phyloP scores from a whole-genome alignment of 2,797 vertebrate species.

The Poeciliopsis gracilis region DNA sequence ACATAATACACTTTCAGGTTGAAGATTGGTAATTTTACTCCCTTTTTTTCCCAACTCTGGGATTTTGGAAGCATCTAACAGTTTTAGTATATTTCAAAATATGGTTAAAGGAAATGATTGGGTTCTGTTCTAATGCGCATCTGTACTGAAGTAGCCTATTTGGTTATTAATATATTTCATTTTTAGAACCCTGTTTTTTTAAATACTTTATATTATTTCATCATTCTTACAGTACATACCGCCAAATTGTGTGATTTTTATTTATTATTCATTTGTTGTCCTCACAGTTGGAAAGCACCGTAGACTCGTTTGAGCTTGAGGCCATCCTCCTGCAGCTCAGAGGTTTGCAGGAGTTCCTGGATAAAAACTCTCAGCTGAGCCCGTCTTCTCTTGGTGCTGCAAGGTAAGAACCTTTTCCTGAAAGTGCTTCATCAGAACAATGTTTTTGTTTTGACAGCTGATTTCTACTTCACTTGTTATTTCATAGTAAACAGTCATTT shows the following conservation, averaged over 20 bases:
- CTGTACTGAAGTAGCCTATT: background rate
- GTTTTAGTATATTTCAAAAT: background rate
- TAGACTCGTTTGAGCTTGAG: conserved; percentile 84
- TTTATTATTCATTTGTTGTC: background rate
- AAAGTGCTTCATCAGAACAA: background rate
- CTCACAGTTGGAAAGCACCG: conserved; percentile 90
- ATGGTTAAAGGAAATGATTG: background rate
- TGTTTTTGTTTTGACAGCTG: background rate
- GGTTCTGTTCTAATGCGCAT: background rate
- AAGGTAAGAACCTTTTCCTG: conserved; percentile 77
- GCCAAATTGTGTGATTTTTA: background rate
- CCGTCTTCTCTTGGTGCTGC: conserved; percentile 88
- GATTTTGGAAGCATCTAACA: background rate
- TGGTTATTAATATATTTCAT: background rate
- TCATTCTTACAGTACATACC: background rate
- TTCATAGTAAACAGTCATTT: background rate
- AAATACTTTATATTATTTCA: background rate
- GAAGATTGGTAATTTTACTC: background rate
- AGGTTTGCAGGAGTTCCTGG: conserved; percentile 92
- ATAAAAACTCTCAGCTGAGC: conserved; percentile 95
- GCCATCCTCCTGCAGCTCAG: conserved; percentile 87
- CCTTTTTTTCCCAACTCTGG: background rate
- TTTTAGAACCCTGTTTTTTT: background rate
- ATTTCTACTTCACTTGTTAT: background rate
- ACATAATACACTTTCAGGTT: background rate